Evolutionary conservation across 1,140 invertebrate species (phyloP), one percentile per base, ranked within the genome.

Genomic region (Danaus plexippus): DNA sequence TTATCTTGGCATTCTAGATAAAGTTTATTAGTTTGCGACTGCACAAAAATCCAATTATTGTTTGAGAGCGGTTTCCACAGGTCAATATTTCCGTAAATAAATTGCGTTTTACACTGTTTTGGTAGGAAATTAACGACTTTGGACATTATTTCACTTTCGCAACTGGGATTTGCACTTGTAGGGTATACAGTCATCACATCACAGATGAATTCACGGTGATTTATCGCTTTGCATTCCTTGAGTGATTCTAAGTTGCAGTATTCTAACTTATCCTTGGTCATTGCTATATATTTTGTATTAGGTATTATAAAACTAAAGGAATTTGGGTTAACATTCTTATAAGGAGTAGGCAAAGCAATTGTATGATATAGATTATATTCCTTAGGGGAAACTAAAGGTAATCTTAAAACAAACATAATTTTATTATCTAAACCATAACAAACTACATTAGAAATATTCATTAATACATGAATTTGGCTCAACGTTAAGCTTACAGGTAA

Each of bases 281-380:
- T 55, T 11, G 54, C 61, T 22, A 58, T 49, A 18, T 63, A 60
- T 18, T 63, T 57, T 43, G 13, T 47, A 42, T 45, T 51, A 2
- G 58, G 62, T 43, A 66, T 12, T 9, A 62, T 54, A 13, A 54
- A 57, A 57, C 12, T 49, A 53, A 48, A 59, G 2, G 43, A 97
- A 64, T 66, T 90, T 91, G 52, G 11, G 4, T 52, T 48, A n/a
- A n/a, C n/a, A n/a, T n/a, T n/a, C n/a, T n/a, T n/a, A n/a, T n/a
- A n/a, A n/a, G n/a, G n/a, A n/a, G n/a, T n/a, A n/a, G n/a, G n/a
- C n/a, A n/a, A n/a, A n/a, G n/a, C n/a, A n/a, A n/a, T n/a, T n/a
- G n/a, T n/a, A n/a, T n/a, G n/a, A n/a, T n/a, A n/a, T n/a, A n/a
- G n/a, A n/a, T n/a, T n/a, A n/a, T n/a, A n/a, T n/a, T n/a, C n/a